Evolutionary conservation across 2,113 vertebrate genomes (phyloP).

Genomic region (Melierax canorus): DNA sequence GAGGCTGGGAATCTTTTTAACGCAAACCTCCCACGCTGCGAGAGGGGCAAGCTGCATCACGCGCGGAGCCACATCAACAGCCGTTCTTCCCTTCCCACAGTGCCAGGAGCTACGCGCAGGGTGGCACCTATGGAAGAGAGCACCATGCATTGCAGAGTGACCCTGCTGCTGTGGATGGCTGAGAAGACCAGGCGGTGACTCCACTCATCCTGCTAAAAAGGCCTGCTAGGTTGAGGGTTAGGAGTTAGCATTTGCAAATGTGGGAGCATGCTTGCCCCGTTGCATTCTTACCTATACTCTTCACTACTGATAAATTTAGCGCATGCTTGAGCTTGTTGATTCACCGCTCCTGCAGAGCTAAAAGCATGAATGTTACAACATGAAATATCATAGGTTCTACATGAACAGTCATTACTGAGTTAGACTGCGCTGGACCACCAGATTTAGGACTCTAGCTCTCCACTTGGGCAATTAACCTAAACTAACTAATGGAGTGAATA

Average conservation of each 20-base stretch:
- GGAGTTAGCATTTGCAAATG: not conserved
- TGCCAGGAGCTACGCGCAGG: rapidly evolving
- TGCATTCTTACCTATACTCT: not conserved
- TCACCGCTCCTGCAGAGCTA: not conserved
- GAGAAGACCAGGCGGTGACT: not conserved
- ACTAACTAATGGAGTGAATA: not conserved
- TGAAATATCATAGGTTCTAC: not conserved
- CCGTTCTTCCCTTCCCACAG: not conserved
- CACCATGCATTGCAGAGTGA: rapidly evolving
- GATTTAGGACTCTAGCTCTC: not conserved
- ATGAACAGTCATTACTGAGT: not conserved
- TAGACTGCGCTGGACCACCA: not conserved
- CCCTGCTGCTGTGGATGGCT: not conserved
- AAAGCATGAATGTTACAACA: not conserved
- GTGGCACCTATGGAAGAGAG: not conserved
- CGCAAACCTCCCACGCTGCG: not conserved
- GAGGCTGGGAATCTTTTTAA: not conserved
- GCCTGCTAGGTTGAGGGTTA: not conserved
- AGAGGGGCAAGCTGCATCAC: not conserved
- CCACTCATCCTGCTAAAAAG: not conserved
- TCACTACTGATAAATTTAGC: not conserved
- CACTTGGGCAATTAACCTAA: not conserved
- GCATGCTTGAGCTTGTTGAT: not conserved
- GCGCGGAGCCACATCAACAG: rapidly evolving
- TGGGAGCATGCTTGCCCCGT: rapidly evolving